These are phyloP conservation scores for Condylura cristata DNA, from an alignment of 2,113 vertebrate genomes.

Conservation along the genomic window DNA sequence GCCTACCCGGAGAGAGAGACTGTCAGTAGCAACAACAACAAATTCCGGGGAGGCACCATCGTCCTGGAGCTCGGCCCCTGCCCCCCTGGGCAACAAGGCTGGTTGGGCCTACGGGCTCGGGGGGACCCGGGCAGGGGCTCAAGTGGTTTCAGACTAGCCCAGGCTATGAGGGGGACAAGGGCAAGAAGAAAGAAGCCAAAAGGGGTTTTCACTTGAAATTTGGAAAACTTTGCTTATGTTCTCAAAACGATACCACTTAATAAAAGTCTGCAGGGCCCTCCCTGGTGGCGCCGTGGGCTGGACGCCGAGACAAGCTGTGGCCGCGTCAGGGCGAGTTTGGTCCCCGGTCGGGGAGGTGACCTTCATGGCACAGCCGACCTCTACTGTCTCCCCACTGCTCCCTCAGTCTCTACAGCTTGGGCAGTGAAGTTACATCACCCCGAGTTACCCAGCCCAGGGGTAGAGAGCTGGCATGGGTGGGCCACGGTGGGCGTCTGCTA, in stretches of 20 bases:
- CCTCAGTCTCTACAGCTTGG: too few relatives aligned
- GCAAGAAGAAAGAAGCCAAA: not conserved
- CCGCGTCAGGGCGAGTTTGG: too few relatives aligned
- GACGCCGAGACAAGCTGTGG: too few relatives aligned
- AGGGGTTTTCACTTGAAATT: not conserved
- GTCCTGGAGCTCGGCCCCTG: not conserved
- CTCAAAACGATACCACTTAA: not conserved
- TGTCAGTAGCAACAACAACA: not conserved
- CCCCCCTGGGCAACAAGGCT: not conserved
- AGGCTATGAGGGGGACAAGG: not conserved
- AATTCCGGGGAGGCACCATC: not conserved
- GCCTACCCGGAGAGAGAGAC: conserved; percentile 37
- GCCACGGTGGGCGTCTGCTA: too few relatives aligned
- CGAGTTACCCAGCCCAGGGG: too few relatives aligned
- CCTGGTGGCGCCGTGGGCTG: too few relatives aligned
- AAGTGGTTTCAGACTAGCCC: not conserved
- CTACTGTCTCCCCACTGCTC: too few relatives aligned
- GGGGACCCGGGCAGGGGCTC: not conserved
- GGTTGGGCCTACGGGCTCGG: not conserved
- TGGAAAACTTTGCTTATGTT: not conserved
- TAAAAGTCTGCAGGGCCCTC: not conserved
- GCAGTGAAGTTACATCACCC: too few relatives aligned
- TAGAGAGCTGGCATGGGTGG: too few relatives aligned
- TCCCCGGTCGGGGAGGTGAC: too few relatives aligned
- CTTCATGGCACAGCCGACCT: too few relatives aligned